Percentiles rank a stretch among this genome's conserved stretches.
These are phyloP conservation scores for Montipora capitata DNA, from an alignment of 92 coral and sea anemone genomes.

Conservation along the genomic window DNA sequence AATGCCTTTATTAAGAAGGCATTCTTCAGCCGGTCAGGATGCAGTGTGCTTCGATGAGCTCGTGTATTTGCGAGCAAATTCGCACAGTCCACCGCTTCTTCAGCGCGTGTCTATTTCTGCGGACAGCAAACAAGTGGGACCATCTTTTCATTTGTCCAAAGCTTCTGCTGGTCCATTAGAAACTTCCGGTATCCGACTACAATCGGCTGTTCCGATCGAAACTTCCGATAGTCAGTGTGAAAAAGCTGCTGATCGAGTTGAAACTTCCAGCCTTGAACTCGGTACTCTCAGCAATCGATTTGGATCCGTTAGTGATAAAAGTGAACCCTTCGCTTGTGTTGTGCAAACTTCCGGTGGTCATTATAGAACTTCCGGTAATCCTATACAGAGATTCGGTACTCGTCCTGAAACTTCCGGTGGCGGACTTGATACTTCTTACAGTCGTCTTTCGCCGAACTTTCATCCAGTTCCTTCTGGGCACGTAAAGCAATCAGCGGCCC, in stretches of 20 bases:
- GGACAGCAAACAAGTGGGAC: neutral
- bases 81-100: slow-evolving; percentile 41
- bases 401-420: neutral
- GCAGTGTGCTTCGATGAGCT: slow-evolving; percentile 8
- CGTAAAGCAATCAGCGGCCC: slow-evolving; percentile 14
- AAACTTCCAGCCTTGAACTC: neutral
- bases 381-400: neutral
- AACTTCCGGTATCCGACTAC: neutral
- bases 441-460: slow-evolving; percentile 28
- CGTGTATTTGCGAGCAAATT: neutral
- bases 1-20: slow-evolving; percentile 56
- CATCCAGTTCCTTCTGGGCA: slow-evolving; percentile 12
- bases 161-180: neutral
- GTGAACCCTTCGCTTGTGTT: neutral
- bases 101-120: slow-evolving; percentile 19
- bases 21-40: slow-evolving; percentile 29
- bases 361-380: neutral
- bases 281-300: neutral
- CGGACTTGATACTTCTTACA: neutral
- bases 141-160: neutral
- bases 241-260: neutral
- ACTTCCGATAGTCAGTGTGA: neutral
- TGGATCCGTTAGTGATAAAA: neutral
- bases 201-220: neutral
- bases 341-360: neutral